Conservation (phyloP, 64 coral and sea anemone genomes). For the Orbicella faveolata region DNA sequence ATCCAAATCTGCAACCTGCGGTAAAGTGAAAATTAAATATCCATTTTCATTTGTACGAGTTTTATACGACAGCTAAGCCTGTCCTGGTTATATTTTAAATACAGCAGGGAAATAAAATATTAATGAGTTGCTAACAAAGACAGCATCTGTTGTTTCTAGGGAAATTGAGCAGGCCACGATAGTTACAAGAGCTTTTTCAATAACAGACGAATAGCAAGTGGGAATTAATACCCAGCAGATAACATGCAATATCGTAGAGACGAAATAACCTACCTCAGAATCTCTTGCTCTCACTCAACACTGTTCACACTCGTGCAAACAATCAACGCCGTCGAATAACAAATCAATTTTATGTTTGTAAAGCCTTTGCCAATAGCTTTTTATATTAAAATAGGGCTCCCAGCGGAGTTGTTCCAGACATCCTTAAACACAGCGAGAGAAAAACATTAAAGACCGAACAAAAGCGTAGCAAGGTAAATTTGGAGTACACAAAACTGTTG, state of each 20-base stretch:
- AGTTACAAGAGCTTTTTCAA: not conserved
- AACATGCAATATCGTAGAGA: not conserved
- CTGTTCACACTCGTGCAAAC: not conserved
- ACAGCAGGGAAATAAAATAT: not conserved
- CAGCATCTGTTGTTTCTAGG: not conserved
- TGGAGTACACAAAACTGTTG: not conserved
- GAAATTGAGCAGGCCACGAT: not conserved
- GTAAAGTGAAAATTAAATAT: not conserved
- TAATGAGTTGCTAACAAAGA: conserved; percentile 17
- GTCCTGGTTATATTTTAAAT: not conserved
- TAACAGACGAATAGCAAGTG: not conserved
- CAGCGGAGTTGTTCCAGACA: not conserved
- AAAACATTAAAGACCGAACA: not conserved
- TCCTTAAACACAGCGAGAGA: not conserved
- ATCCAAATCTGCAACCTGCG: not conserved
- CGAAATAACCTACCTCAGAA: not conserved
- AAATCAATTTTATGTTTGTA: not conserved
- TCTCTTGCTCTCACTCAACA: not conserved
- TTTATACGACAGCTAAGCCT: not conserved
- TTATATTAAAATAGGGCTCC: not conserved
- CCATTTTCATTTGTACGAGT: not conserved
- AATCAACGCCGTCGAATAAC: not conserved
- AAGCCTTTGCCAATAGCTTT: not conserved
- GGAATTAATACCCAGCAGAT: not conserved
- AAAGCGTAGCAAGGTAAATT: not conserved